phyloP scores from a whole-genome alignment of 2,113 vertebrate species.

The Gasterosteus aculeatus region DNA sequence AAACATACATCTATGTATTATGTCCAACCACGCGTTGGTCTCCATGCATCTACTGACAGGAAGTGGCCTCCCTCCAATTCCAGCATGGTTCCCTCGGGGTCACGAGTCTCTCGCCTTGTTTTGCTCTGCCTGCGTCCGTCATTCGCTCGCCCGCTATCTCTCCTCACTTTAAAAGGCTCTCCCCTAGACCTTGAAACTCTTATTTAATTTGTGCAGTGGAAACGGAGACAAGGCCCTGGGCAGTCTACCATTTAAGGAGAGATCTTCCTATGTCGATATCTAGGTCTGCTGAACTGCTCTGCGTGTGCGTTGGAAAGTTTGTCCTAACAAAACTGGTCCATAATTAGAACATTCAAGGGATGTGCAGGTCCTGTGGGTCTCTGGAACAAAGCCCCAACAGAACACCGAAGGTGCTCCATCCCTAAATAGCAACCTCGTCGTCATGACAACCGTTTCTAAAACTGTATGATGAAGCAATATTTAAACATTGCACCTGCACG shows the following conservation, averaged over 20 bases:
- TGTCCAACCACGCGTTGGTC: background rate
- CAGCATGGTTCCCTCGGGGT: conserved; percentile 13
- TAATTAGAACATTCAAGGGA: conserved; percentile 56
- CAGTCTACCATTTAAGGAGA: conserved; percentile 81
- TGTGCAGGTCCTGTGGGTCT: conserved; percentile 43
- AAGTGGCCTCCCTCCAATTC: background rate
- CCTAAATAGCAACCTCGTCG: conserved; percentile 8
- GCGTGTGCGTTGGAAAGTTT: conserved; percentile 12
- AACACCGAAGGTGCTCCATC: conserved; percentile 31
- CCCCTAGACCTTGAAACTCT: conserved; percentile 59
- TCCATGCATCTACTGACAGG: background rate
- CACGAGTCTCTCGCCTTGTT: conserved; percentile 27
- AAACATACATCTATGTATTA: background rate
- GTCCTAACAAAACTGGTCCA: conserved; percentile 48
- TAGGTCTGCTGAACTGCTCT: conserved; percentile 60
- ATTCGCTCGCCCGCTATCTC: background rate
- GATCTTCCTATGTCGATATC: conserved; percentile 73
- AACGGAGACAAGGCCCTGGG: conserved; percentile 62
- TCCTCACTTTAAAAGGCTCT: conserved; percentile 65
- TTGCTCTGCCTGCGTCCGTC: conserved; percentile 26
- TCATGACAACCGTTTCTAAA: conserved; percentile 14
- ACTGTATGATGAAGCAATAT: background rate
- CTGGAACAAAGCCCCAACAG: conserved; percentile 39
- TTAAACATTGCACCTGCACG: background rate
- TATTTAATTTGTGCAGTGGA: conserved; percentile 65